These are phyloP conservation scores for Oreotrochilus melanogaster DNA, from an alignment of 2,113 vertebrate genomes.

Conservation along the genomic window DNA sequence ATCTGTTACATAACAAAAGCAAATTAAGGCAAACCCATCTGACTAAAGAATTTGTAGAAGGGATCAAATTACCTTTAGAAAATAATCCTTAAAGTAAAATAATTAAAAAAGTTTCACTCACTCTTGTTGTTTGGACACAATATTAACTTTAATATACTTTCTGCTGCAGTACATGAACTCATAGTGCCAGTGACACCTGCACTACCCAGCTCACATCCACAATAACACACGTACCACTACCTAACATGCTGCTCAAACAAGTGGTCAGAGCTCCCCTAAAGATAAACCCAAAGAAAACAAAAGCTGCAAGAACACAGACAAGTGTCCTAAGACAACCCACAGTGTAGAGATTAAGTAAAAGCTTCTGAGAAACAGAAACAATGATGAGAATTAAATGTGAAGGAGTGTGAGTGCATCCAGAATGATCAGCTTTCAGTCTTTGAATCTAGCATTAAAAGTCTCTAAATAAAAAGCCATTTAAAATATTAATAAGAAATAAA, in stretches of 20 bases:
- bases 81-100: background rate
- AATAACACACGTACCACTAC: background rate
- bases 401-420: background rate
- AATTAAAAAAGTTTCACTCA: background rate
- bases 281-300: background rate
- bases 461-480: background rate
- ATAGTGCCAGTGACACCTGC: background rate
- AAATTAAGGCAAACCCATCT: background rate
- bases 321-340: background rate
- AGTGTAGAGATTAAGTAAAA: background rate
- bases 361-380: background rate
- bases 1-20: background rate
- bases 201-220: background rate
- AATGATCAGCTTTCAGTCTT: background rate
- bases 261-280: background rate
- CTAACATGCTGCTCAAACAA: background rate
- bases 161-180: background rate
- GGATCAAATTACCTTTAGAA: background rate
- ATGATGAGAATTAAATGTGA: background rate
- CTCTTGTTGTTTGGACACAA: background rate
- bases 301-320: background rate
- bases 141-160: background rate
- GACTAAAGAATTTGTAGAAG: background rate
- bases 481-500: background rate
- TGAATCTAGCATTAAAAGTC: background rate